Evolutionary conservation across 2,797 vertebrate species (phyloP).

Genomic region (Ctenosaura bakeri): DNA sequence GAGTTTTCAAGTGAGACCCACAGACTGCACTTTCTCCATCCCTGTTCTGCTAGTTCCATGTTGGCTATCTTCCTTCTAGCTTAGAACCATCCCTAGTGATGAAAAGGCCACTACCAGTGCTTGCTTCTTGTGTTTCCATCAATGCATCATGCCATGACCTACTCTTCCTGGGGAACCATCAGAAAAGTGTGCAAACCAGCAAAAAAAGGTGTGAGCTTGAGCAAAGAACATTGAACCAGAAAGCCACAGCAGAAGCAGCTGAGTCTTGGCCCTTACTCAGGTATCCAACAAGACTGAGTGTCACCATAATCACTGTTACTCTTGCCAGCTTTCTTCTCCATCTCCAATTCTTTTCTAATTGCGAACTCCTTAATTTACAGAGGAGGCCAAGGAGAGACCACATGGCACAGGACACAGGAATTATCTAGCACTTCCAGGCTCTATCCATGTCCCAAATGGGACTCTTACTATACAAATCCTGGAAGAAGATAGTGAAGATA

Average conservation of each 20-base stretch:
- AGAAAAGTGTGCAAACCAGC: no score
- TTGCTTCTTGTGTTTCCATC: background rate
- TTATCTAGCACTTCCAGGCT: background rate
- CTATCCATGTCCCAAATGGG: background rate
- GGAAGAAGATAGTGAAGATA: background rate
- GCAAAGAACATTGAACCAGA: no score
- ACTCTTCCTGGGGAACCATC: background rate
- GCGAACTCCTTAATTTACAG: background rate
- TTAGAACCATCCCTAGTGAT: background rate
- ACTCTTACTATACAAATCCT: background rate
- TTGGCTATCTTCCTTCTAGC: background rate
- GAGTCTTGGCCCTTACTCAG: background rate
- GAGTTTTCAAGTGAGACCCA: no score
- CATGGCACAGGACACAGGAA: background rate
- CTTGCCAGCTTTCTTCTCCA: background rate
- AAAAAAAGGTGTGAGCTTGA: no score
- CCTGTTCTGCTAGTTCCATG: background rate
- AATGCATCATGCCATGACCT: background rate
- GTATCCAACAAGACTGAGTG: background rate
- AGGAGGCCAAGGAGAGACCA: background rate
- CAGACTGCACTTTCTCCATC: no score
- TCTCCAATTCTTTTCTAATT: background rate
- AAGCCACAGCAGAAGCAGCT: background rate
- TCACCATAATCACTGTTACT: background rate
- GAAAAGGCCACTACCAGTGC: background rate